These are phyloP conservation scores for Mimas tiliae DNA, from an alignment of 2,888 invertebrate species.

Conservation along the genomic window DNA sequence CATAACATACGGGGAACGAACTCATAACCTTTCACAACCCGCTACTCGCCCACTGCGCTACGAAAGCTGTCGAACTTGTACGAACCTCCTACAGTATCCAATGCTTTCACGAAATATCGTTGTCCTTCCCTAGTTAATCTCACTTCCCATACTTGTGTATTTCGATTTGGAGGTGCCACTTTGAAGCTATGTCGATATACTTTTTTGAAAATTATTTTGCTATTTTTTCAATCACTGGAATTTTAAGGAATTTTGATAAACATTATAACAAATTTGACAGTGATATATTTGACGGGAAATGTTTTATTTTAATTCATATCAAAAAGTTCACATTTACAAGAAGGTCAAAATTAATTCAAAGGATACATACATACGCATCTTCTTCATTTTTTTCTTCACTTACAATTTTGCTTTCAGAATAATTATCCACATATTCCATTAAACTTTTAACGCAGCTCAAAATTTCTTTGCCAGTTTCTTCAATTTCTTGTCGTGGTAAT, in stretches of 20 bases:
- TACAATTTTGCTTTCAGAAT: constrained; percentile 31
- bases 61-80: constrained; percentile 16
- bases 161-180: constrained; percentile 60
- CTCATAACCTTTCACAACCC: too few relatives aligned
- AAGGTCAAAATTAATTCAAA: background rate
- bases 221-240: constrained; percentile 19
- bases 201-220: constrained; percentile 22
- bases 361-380: constrained; percentile 17
- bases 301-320: background rate
- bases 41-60: too few relatives aligned
- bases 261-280: constrained; percentile 27
- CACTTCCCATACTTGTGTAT: constrained; percentile 73
- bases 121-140: constrained; percentile 67
- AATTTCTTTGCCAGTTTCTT: constrained; percentile 67
- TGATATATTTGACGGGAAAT: background rate
- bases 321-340: too few relatives aligned
- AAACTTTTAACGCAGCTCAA: constrained; percentile 61
- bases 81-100: constrained; percentile 71
- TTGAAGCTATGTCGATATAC: constrained; percentile 46
- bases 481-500: constrained; percentile 68
- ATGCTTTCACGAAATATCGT: constrained; percentile 65
- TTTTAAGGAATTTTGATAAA: constrained; percentile 36
- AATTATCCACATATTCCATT: constrained; percentile 69
- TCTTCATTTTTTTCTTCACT: constrained; percentile 22
- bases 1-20: too few relatives aligned